Evolutionary conservation across 2,888 invertebrate species (phyloP), one percentile per base, ranked within the genome.

Genomic region (Ditylenchus weischeri): DNA sequence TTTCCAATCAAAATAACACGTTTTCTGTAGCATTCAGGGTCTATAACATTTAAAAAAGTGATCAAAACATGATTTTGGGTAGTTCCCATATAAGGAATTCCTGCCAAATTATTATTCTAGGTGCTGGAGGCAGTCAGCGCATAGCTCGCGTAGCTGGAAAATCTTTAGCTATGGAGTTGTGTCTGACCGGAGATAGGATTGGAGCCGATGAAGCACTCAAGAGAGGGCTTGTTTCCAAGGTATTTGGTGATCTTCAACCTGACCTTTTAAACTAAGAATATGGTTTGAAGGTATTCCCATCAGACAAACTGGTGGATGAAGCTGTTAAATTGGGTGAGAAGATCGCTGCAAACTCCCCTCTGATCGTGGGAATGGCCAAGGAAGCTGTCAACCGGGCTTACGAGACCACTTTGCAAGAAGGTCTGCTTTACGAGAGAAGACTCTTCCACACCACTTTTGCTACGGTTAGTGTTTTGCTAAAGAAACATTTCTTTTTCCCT

Each of bases 141-240:
- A 86, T 93, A 69, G 88, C 90, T 7, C 85, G 87, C 69, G 89
- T 88, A 74, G 89, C 93, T 71, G 98, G 98, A 78, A 98, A 98
- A 86, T 94, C 94, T 15, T 91, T 92, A 84, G 93, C 98, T 0
- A 99, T 99, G 98, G 96, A 98, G 87, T 90, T 98, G 78, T 90
- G 91, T 57, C 88, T 99, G 5, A 92, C 93, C 13, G 98, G 95
- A 11, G 90, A 90, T 84, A 91, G 90, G 35, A 89, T 98, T 57
- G 88, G 88, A 47, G 95, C 98, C 0, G 87, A 89, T 48, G 94
- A 96, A 84, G 96, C 96, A 0, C 91, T 92, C 84, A 90, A 89
- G 58, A 66, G 63, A 19, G 81, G 81, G 23, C 72, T 81, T 50
- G 80, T 81, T 36, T 77, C 78, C 65, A 81, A 80, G 64, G 76